Evolutionary conservation across 2,113 vertebrate genomes (phyloP).

Genomic region (Mormyrus iriodes): DNA sequence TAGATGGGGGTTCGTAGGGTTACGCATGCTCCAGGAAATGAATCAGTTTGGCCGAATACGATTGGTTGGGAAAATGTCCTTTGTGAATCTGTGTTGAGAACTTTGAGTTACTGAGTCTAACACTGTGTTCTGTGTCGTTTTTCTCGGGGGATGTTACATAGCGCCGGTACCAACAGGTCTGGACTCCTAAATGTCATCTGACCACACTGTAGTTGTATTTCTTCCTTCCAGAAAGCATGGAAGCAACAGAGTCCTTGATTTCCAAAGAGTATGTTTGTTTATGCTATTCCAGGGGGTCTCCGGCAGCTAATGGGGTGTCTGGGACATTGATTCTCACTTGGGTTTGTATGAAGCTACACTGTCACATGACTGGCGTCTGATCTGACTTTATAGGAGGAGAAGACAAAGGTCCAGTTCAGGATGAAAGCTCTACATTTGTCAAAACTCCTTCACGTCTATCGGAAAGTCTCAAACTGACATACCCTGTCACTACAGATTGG

Average conservation of each 20-base stretch:
- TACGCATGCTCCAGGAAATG: background rate
- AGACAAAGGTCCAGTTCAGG: background rate
- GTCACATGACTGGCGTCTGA: background rate
- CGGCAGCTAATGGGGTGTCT: background rate
- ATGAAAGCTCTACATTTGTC: background rate
- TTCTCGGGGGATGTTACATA: conserved; percentile 13
- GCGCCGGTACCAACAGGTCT: background rate
- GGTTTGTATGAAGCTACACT: background rate
- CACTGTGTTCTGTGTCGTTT: background rate
- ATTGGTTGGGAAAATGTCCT: background rate
- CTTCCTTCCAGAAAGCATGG: background rate
- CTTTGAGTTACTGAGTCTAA: background rate
- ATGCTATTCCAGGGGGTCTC: background rate
- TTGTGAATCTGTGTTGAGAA: background rate
- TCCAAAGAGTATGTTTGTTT: conserved; percentile 5
- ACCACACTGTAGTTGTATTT: background rate
- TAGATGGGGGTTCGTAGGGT: background rate
- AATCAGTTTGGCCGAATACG: background rate
- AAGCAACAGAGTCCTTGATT: background rate
- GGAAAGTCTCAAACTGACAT: background rate
- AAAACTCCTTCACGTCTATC: background rate
- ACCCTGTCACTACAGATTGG: background rate
- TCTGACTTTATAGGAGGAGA: background rate
- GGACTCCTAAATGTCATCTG: background rate
- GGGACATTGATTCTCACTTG: background rate